Conservation (phyloP, 2,797 vertebrate species). For the Scomberomorus guttatus region DNA sequence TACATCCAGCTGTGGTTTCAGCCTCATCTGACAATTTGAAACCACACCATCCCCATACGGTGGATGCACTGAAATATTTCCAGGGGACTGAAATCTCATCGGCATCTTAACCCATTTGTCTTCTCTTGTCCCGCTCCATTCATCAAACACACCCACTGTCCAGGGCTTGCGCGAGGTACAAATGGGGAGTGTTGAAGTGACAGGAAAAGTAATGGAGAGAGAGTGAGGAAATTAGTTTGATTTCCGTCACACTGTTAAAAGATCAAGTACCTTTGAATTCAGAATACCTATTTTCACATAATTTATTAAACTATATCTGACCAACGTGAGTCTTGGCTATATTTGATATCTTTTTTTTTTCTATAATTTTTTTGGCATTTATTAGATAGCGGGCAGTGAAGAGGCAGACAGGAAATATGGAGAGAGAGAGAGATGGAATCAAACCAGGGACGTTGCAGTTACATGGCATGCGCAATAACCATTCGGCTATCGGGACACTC, state of each 20-base stretch:
- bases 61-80: slow-evolving; percentile 4
- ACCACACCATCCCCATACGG: not conserved
- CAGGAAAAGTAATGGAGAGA: slow-evolving; percentile 16
- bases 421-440: too few relatives aligned
- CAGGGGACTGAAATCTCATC: slow-evolving; percentile 30
- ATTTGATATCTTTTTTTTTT: too few relatives aligned
- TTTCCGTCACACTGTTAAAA: slow-evolving; percentile 16
- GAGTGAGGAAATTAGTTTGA: slow-evolving; percentile 5
- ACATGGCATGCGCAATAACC: not conserved
- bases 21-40: slow-evolving; percentile 23
- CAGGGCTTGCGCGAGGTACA: slow-evolving; percentile 13
- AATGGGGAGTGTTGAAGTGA: slow-evolving; percentile 13
- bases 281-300: not conserved
- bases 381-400: too few relatives aligned
- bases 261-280: not conserved
- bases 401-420: too few relatives aligned
- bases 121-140: slow-evolving; percentile 45
- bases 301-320: not conserved
- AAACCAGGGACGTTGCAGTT: not conserved
- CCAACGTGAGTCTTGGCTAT: not conserved
- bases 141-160: slow-evolving; percentile 40
- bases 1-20: slow-evolving; percentile 17
- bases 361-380: too few relatives aligned
- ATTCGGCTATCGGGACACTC: too few relatives aligned
- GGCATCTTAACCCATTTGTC: slow-evolving; percentile 47